Evolutionary conservation across 2,797 vertebrate genomes (phyloP).

Genomic region (Sternarchorhynchus goeldii): DNA sequence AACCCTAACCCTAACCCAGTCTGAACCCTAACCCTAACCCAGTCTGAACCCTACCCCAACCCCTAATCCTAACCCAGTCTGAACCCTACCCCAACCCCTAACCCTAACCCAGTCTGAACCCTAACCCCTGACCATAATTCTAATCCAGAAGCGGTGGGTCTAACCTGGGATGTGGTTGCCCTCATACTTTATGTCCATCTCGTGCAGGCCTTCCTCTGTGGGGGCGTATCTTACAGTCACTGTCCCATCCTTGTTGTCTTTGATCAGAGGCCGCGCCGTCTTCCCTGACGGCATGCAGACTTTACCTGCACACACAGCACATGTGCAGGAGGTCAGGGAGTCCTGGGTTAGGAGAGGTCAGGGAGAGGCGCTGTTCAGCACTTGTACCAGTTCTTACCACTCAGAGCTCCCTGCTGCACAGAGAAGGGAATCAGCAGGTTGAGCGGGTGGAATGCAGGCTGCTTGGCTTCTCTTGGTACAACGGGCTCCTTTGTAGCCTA

Average conservation of each 20-base stretch:
- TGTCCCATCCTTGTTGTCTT: slow-evolving; percentile 94
- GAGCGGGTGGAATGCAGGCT: slow-evolving; percentile 88
- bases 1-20: no score
- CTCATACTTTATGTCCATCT: slow-evolving; percentile 98
- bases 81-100: no score
- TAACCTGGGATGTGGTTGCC: slow-evolving; percentile 97
- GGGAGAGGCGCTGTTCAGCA: slow-evolving; percentile 4
- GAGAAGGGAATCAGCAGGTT: slow-evolving; percentile 94
- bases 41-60: no score
- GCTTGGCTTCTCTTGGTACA: slow-evolving; percentile 79
- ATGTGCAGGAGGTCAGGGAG: slow-evolving; percentile 31
- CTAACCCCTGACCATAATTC: no score
- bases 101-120: no score
- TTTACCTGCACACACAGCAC: slow-evolving; percentile 78
- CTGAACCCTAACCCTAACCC: no score
- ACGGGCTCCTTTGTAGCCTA: slow-evolving; percentile 93
- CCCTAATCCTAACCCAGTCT: no score
- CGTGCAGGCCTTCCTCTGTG: slow-evolving; percentile 90
- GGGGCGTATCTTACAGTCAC: slow-evolving; percentile 93
- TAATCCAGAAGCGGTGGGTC: not conserved
- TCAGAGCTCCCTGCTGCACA: slow-evolving; percentile 92
- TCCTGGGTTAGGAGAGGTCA: slow-evolving; percentile 11
- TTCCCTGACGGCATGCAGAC: slow-evolving; percentile 96
- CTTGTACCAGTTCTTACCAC: slow-evolving; percentile 74
- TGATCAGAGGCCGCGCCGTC: slow-evolving; percentile 86